These are phyloP conservation scores for Bos javanicus DNA, from an alignment of 2,113 vertebrate species.

Conservation along the genomic window DNA sequence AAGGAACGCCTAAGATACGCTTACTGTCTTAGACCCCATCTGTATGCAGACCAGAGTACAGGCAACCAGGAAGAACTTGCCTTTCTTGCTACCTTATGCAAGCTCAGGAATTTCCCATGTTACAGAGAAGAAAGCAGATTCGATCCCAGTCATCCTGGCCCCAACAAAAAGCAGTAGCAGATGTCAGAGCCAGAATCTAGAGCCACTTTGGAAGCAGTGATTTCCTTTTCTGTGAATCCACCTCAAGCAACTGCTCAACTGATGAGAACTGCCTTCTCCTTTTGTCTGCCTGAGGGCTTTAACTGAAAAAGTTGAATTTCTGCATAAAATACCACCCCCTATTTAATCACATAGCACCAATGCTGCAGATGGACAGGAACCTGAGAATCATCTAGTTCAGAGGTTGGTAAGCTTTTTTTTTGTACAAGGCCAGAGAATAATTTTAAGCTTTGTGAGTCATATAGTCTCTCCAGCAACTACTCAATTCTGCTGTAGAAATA, in stretches of 20 bases:
- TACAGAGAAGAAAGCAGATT: not conserved
- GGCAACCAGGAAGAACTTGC: not conserved
- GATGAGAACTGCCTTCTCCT: not conserved
- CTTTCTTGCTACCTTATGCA: not conserved
- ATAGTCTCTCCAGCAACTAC: not conserved
- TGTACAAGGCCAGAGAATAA: not conserved
- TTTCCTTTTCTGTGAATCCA: not conserved
- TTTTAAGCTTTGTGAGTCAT: not conserved
- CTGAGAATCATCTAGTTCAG: not conserved
- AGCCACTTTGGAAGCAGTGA: not conserved
- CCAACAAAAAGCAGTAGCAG: not conserved
- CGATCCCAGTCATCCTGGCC: not conserved
- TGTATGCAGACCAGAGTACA: not conserved
- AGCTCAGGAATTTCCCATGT: not conserved
- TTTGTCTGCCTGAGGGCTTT: not conserved
- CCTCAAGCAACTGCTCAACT: not conserved
- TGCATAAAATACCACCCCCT: not conserved
- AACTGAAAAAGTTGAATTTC: not conserved
- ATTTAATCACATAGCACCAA: not conserved
- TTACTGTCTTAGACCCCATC: not conserved
- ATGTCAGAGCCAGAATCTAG: not conserved
- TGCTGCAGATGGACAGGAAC: not conserved
- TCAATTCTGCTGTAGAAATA: not conserved
- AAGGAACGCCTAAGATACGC: not conserved
- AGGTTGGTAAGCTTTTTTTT: not conserved